Percentiles rank a stretch among this genome's conserved stretches.
Evolutionary conservation across 2,113 vertebrate genomes (phyloP).

Genomic region (Gnathonemus echidnorhynchus): DNA sequence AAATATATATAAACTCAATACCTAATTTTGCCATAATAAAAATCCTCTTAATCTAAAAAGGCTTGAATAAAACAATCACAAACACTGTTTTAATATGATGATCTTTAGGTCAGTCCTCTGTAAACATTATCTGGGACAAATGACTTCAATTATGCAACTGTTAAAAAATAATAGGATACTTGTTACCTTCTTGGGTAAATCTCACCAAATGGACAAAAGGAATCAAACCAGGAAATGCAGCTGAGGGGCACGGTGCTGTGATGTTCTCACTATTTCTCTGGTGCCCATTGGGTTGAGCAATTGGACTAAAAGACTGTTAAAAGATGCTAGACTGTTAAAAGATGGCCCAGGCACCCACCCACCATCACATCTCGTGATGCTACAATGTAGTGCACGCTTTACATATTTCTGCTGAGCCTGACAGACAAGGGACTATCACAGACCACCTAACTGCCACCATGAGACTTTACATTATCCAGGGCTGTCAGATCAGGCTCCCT

Average conservation of each 20-base stretch:
- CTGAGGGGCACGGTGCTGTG: background rate
- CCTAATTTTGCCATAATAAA: background rate
- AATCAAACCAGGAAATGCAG: background rate
- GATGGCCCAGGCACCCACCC: background rate
- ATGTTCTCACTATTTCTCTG: background rate
- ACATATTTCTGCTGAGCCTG: background rate
- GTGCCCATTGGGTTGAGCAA: background rate
- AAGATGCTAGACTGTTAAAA: background rate
- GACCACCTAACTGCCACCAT: background rate
- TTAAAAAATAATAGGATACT: background rate
- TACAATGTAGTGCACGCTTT: background rate
- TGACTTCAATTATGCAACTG: background rate
- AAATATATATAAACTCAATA: background rate
- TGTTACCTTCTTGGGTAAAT: background rate
- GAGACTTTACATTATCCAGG: background rate
- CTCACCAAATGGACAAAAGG: background rate
- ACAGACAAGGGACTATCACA: constrained; percentile 23
- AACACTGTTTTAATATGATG: background rate
- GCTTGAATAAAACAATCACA: background rate
- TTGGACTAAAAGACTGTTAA: background rate
- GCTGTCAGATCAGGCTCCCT: background rate
- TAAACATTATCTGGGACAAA: background rate
- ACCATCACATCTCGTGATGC: background rate
- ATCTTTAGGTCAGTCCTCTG: background rate
- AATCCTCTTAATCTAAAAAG: background rate